phyloP scores from a whole-genome alignment of 2,797 vertebrate species.

The Poecilia velifera region DNA sequence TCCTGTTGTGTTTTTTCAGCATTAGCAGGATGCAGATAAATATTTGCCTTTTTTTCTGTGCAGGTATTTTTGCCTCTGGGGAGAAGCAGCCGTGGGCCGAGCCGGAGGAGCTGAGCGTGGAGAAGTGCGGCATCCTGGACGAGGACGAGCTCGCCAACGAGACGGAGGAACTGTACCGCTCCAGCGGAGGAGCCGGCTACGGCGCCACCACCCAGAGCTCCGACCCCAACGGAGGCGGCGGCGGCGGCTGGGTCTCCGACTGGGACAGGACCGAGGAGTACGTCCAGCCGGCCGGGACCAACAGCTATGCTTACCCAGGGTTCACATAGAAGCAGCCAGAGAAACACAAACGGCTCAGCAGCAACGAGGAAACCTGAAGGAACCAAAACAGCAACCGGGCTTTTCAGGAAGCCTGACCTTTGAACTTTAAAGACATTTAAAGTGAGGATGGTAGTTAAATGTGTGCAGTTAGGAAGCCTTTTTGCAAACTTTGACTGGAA shows the following conservation, averaged over 20 bases:
- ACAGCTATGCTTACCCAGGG: conserved; percentile 72
- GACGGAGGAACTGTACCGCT: conserved; percentile 81
- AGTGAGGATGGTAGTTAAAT: conserved; percentile 47
- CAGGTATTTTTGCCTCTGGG: conserved; percentile 92
- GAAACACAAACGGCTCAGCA: conserved; percentile 29
- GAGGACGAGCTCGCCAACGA: conserved; percentile 82
- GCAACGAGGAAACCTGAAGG: conserved; percentile 25
- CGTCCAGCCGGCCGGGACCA: conserved; percentile 75
- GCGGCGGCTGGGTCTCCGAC: conserved; percentile 78
- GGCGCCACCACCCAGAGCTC: conserved; percentile 73
- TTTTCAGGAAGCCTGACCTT: conserved; percentile 46
- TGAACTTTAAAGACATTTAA: conserved; percentile 54
- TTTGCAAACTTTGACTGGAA: conserved; percentile 26
- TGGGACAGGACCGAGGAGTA: conserved; percentile 84
- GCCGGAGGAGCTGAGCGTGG: conserved; percentile 88
- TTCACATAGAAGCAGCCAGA: conserved; percentile 52
- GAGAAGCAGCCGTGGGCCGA: conserved; percentile 97
- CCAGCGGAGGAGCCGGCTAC: conserved; percentile 63
- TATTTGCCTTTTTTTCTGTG: background rate
- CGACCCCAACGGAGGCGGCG: conserved; percentile 74
- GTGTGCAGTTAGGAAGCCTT: conserved; percentile 55
- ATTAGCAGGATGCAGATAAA: too few relatives aligned
- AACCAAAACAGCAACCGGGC: conserved; percentile 28
- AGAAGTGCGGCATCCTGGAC: conserved; percentile 86
- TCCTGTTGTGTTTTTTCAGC: too few relatives aligned